Percentiles rank a stretch among this genome's conserved stretches.
phyloP scores from a whole-genome alignment of 2,113 vertebrate genomes.

The Scomber japonicus region DNA sequence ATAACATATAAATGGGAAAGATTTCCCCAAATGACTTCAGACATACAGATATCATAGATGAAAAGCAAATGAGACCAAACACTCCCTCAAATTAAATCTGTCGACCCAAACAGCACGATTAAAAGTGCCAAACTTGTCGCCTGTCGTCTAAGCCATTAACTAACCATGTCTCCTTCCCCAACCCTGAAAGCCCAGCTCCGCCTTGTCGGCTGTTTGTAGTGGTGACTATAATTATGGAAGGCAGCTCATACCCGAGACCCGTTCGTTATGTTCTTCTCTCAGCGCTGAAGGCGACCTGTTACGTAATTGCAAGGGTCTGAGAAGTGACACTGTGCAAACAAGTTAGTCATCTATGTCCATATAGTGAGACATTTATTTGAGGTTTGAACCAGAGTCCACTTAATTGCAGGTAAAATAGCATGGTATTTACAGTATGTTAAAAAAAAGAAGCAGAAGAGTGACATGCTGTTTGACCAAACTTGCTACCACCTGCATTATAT shows the following conservation, averaged over 20 bases:
- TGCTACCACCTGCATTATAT: no score
- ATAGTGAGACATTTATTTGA: neutral
- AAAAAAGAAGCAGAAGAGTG: neutral
- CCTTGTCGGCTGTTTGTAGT: constrained; percentile 75
- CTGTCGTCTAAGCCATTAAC: constrained; percentile 65
- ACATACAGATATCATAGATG: no score
- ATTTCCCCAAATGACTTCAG: neutral
- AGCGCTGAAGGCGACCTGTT: constrained; percentile 27
- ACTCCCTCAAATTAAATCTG: constrained; percentile 28
- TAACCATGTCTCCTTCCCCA: constrained; percentile 74
- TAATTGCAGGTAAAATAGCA: constrained; percentile 6
- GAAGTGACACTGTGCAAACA: constrained; percentile 32
- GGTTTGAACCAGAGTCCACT: neutral
- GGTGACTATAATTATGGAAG: constrained; percentile 70
- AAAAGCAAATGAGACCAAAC: neutral
- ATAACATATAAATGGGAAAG: constrained; percentile 2
- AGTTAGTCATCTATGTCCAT: constrained; percentile 9
- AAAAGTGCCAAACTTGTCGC: constrained; percentile 60
- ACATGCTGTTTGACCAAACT: neutral
- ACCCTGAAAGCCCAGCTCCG: constrained; percentile 52
- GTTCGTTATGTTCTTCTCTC: constrained; percentile 48
- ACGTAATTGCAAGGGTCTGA: constrained; percentile 47
- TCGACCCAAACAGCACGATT: constrained; percentile 19
- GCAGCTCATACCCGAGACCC: constrained; percentile 48
- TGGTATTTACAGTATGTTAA: no score